Conservation (phyloP, 1,140 invertebrate genomes). For the Drosophila burlai region DNA sequence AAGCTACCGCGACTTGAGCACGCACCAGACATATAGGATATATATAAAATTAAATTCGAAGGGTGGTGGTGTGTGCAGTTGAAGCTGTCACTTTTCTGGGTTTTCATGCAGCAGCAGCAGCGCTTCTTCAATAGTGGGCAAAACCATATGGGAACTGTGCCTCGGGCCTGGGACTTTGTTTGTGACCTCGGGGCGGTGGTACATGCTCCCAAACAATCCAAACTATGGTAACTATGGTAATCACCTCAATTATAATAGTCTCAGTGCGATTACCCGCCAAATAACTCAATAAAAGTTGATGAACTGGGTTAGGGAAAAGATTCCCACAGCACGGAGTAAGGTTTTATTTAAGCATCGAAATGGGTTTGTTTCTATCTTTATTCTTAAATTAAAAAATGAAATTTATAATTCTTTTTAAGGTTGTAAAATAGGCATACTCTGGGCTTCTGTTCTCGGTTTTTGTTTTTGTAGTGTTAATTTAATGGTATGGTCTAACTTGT, state of each 20-base stretch:
- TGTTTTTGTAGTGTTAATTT: background rate
- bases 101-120: conserved; percentile 22
- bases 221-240: conserved; percentile 51
- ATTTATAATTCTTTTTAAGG: background rate
- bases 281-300: conserved; percentile 50
- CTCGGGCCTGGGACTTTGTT: conserved; percentile 9
- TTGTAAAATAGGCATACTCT: background rate
- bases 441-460: background rate
- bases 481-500: background rate
- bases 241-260: conserved; percentile 45
- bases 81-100: conserved; percentile 59
- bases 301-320: conserved; percentile 46
- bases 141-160: conserved; percentile 49
- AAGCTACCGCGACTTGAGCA: conserved; percentile 45
- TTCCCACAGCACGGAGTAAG: conserved; percentile 16
- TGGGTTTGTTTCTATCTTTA: no score
- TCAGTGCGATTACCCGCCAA: conserved; percentile 32
- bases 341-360: conserved; percentile 3
- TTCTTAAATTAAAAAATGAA: background rate
- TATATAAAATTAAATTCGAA: conserved; percentile 16
- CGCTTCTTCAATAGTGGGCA: conserved; percentile 27
- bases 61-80: conserved; percentile 25
- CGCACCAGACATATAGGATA: conserved; percentile 52
- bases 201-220: conserved; percentile 26
- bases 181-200: conserved; percentile 16